Evolutionary conservation across 2,888 invertebrate species (phyloP), one percentile per base, ranked within the genome.

Genomic region (Dendrolimus houi): DNA sequence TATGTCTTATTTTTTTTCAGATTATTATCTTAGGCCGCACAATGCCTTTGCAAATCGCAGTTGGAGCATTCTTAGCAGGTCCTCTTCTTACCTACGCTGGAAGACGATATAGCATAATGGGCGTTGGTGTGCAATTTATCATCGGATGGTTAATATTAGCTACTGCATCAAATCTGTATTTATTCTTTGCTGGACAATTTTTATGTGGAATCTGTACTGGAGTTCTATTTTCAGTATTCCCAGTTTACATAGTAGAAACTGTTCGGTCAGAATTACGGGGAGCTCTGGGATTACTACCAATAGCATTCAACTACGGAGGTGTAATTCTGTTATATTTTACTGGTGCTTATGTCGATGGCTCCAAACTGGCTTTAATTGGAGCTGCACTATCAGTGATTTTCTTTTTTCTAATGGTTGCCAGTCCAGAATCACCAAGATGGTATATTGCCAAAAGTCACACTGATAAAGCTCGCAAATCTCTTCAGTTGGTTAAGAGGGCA

Each of bases 351-450:
- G 79, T 96, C 54, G 88, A 95, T 70, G 98, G 98, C 98, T 94
- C 94, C 17, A 82, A 93, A 60, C 85, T 98, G 62, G 98, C 98
- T 1, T 92, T 94, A 61, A 78, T 97, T 41, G 97, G 97, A 41
- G 94, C 95, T 1, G 83, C 93, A 1, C 83, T 97, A 47, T 95
- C 97, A 0, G 74, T 97, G 54, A 95, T 97, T 1, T 96, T 96
- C 77, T 90, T 97, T 55, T 73, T 96, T 9, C 83, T 96, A 56
- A 95, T 96, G 93, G 93, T 96, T 70, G 84, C 95, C 54, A 95
- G 98, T 63, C 98, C 98, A 1, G 98, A 99, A 87, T 97, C 98
- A 0, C 98, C 99, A 0, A 93, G 97, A 64, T 98, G 97, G 96
- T 95, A 95, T 80, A 93, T 98, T 52, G 93, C 95, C 1, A 96